phyloP scores from a whole-genome alignment of 2,113 vertebrate genomes.

The Poecile atricapillus region DNA sequence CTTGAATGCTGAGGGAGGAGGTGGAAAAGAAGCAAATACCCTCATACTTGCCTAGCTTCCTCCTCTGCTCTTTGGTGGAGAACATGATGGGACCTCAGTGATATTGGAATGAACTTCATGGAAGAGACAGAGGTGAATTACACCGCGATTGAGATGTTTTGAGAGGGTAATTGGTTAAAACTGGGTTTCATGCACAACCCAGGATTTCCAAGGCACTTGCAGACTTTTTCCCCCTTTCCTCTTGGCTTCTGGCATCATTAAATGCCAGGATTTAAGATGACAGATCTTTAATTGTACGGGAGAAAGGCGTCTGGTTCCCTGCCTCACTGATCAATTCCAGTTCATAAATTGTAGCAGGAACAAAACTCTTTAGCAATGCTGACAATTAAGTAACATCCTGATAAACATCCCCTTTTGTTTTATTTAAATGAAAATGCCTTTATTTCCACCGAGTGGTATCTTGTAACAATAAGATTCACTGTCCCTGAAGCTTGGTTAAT shows the following conservation, averaged over 20 bases:
- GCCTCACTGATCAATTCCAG: slow-evolving; percentile 35
- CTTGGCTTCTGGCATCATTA: neutral
- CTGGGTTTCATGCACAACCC: neutral
- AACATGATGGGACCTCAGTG: neutral
- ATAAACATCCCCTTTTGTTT: slow-evolving; percentile 68
- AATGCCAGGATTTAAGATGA: slow-evolving; percentile 19
- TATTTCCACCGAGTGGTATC: slow-evolving; percentile 53
- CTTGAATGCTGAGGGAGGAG: neutral
- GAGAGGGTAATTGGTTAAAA: neutral
- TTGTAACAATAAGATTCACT: slow-evolving; percentile 65
- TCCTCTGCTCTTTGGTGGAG: neutral
- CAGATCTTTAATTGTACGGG: slow-evolving; percentile 38
- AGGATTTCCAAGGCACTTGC: neutral
- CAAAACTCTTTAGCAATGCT: slow-evolving; percentile 50
- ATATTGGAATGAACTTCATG: neutral
- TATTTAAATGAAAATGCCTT: slow-evolving; percentile 66
- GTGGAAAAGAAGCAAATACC: neutral
- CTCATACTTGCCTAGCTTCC: neutral
- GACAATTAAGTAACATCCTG: slow-evolving; percentile 70
- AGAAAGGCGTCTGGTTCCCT: slow-evolving; percentile 6
- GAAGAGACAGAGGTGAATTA: neutral
- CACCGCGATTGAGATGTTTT: neutral
- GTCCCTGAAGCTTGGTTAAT: slow-evolving; percentile 70
- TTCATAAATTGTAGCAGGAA: slow-evolving; percentile 50
- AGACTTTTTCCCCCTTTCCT: neutral